These are phyloP conservation scores for Euborellia annulipes DNA, from an alignment of 1,140 invertebrate species.

Conservation along the genomic window DNA sequence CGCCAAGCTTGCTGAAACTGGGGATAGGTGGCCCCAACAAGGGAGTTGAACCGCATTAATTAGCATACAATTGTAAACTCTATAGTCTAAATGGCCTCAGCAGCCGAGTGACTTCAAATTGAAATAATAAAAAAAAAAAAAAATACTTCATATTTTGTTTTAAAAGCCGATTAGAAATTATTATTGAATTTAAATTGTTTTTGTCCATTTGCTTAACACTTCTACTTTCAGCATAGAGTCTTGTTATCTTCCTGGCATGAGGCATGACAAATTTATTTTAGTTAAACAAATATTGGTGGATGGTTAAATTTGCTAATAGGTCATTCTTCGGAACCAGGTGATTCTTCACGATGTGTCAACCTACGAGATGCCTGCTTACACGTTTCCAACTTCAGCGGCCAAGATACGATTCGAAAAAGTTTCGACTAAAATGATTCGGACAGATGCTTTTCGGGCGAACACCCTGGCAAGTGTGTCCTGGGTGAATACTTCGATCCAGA, in stretches of 20 bases:
- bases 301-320: background rate
- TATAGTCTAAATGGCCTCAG: too few relatives aligned
- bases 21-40: too few relatives aligned
- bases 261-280: background rate
- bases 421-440: slow-evolving; percentile 34
- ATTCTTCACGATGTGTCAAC: slow-evolving; percentile 41
- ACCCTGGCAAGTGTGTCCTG: slow-evolving; percentile 41
- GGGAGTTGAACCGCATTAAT: too few relatives aligned
- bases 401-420: slow-evolving; percentile 40
- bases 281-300: slow-evolving; percentile 1
- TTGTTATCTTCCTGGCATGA: background rate
- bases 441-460: slow-evolving; percentile 45
- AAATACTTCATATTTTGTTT: too few relatives aligned
- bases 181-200: too few relatives aligned
- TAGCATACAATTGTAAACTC: too few relatives aligned
- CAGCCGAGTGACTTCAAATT: too few relatives aligned
- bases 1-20: too few relatives aligned
- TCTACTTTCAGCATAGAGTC: background rate
- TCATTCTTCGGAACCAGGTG: slow-evolving; percentile 36
- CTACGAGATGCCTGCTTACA: slow-evolving; percentile 35
- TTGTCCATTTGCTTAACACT: slow-evolving; percentile 1
- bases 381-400: slow-evolving; percentile 44
- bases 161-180: too few relatives aligned
- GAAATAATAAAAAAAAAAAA: too few relatives aligned
- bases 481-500: slow-evolving; percentile 38